Evolutionary conservation across 2,888 invertebrate species (phyloP), one percentile per base, ranked within the genome.

Genomic region (Buathra laborator): DNA sequence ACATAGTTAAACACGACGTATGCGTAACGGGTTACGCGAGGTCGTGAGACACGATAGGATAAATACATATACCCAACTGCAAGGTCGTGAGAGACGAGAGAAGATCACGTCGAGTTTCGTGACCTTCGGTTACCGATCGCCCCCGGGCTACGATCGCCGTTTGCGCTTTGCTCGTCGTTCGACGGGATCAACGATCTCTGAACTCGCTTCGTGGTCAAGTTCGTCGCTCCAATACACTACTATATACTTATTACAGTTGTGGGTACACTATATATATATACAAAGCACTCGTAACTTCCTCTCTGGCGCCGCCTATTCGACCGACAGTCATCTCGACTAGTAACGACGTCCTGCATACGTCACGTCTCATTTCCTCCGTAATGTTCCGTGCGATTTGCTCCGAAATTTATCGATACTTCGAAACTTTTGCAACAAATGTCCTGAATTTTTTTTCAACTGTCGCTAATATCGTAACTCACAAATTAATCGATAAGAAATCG

Each of bases 21-120:
- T 76, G 70, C 77, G 81, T 83, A 84, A 86, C 77, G 83, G 86
- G 82, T 87, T 87, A 84, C 83, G 67, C 85, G 83, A 85, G 87
- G 85, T 86, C 85, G 77, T 77, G 74, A 46, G 19, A 51, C n/a
- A 62, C 32, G 6, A 24, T 3, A 16, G 48, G 70, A 62, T 16
- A 62, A 62, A 56, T 62, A 62, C 48, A 51, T 48, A 44, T 56
- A 43, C 56, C 68, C 14, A 16, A 70, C 48, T 46, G 29, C 75
- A 76, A 79, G 78, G 86, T 80, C 66, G 44, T 19, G 53, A 19
- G 32, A 75, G 80, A 64, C 19, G 72, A 46, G 72, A 46, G 81
- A 86, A 66, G 86, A 87, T 85, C 86, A 44, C 71, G 67, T 76
- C 72, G 66, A 67, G 56, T 83, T 81, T 78, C 16, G 77, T 79